Evolutionary conservation across 1,140 invertebrate genomes (phyloP), one percentile per base, ranked within the genome.

Genomic region (Drosophila albomicans): DNA sequence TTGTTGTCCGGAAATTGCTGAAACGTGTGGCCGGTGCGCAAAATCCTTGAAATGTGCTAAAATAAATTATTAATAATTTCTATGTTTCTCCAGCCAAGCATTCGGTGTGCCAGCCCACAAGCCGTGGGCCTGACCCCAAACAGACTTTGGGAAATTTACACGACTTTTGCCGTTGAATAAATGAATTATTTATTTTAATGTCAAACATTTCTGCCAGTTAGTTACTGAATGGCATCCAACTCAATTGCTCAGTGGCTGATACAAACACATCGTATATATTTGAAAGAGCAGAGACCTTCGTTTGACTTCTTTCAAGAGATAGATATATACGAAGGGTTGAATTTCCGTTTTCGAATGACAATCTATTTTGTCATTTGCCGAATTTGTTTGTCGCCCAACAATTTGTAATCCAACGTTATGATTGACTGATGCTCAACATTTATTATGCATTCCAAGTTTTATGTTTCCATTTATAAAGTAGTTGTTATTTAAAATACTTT

Each of bases 51-150:
- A 87, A 87, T 88, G 82, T 88, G 80, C 82, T 78, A 70, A 87
- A 87, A 84, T 87, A 87, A 77, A 87, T 87, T 88, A 87, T 87
- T 88, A 87, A 87, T 87, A 87, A 87, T 88, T 87, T 87, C 73
- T 79, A 88, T 79, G 68, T 45, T 43, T 48, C 41, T 54, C 15
- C 38, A 45, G 4, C 51, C 25, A 20, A 16, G n/a, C 5, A 45
- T 54, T 54, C n/a, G 35, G 32, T 25, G 7, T 64, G 43, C 45
- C 25, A n/a, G 41, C 16, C 35, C 56, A 54, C 43, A 65, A 41
- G 43, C 30, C 61, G 8, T 32, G 41, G 20, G 38, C 20, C 64
- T 51, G n/a, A 16, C 5, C 32, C 41, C 32, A 63, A 66, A 57
- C 63, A 56, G 67, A 76, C 54, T 75, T 54, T 67, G 16, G 25